Conservation (phyloP, 2,888 invertebrate species). For the Luperina testacea region DNA sequence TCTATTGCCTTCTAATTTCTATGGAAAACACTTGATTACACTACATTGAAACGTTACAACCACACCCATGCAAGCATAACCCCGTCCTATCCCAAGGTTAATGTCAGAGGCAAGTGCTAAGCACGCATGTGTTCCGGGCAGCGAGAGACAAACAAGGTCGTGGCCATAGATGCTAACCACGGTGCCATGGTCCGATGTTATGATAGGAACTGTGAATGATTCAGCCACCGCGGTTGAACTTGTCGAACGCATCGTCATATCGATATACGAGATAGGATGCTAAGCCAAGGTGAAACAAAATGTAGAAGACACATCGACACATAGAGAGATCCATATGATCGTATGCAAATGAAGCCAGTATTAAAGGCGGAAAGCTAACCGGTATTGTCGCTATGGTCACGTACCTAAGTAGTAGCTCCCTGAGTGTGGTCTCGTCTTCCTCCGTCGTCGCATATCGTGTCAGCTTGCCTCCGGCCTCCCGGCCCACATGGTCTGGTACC, state of each 20-base stretch:
- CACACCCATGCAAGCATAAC: constrained; percentile 84
- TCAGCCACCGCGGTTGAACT: constrained; percentile 73
- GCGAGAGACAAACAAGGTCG: constrained; percentile 67
- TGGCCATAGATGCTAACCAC: constrained; percentile 85
- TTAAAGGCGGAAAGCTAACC: constrained; percentile 85
- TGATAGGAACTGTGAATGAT: constrained; percentile 77
- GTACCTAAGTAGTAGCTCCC: constrained; percentile 98
- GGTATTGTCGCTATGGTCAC: constrained; percentile 80
- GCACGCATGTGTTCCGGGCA: constrained; percentile 57
- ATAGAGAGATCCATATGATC: constrained; percentile 76
- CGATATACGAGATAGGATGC: constrained; percentile 88
- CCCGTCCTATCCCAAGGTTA: constrained; percentile 58
- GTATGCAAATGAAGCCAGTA: constrained; percentile 84
- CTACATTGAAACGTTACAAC: constrained; percentile 72
- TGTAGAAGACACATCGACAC: constrained; percentile 78
- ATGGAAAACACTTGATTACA: constrained; percentile 67
- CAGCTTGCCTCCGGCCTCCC: constrained; percentile 91
- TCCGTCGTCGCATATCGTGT: constrained; percentile 95
- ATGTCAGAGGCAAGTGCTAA: constrained; percentile 62
- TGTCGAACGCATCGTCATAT: constrained; percentile 81
- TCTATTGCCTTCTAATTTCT: constrained; percentile 62
- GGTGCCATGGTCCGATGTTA: constrained; percentile 80
- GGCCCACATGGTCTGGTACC: constrained; percentile 90
- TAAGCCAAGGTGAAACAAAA: constrained; percentile 79
- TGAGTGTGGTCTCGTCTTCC: constrained; percentile 98